Conservation (phyloP, 2,113 vertebrate species). For the Ophiodon elongatus region DNA sequence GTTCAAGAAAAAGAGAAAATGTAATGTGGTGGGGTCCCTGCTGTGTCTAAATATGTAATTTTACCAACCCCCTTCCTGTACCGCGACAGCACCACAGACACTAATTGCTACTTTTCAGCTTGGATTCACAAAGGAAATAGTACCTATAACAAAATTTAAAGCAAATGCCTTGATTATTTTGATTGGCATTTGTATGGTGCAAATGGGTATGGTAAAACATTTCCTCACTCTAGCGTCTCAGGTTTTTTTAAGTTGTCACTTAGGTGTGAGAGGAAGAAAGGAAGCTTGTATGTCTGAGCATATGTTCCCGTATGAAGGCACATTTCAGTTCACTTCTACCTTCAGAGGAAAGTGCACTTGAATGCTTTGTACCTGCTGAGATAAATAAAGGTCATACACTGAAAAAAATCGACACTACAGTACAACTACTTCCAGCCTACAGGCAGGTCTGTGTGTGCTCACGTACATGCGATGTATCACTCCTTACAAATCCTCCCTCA, state of each 20-base stretch:
- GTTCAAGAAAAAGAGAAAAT: slow-evolving; percentile 13
- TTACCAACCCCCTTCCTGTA: slow-evolving; percentile 51
- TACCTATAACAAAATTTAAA: slow-evolving; percentile 52
- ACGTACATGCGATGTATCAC: not conserved
- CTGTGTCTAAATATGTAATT: slow-evolving; percentile 58
- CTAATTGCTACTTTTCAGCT: slow-evolving; percentile 64
- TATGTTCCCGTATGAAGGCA: not conserved
- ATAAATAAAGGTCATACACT: slow-evolving; percentile 48
- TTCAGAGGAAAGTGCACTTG: slow-evolving; percentile 4
- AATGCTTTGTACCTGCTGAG: slow-evolving; percentile 21
- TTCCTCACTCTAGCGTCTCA: not conserved
- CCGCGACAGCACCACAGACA: slow-evolving; percentile 30
- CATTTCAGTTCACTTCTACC: not conserved
- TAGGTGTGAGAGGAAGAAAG: slow-evolving; percentile 14
- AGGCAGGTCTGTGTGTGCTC: not conserved
- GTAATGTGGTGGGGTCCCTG: slow-evolving; percentile 15
- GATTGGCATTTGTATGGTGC: slow-evolving; percentile 47
- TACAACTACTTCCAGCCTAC: not conserved
- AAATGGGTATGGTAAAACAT: slow-evolving; percentile 24
- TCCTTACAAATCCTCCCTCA: not conserved
- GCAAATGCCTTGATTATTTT: slow-evolving; percentile 45
- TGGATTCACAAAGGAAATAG: slow-evolving; percentile 49
- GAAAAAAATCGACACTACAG: slow-evolving; percentile 11
- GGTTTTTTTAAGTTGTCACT: slow-evolving; percentile 45
- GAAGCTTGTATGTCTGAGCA: not conserved